Evolutionary conservation across 2,888 invertebrate species (phyloP).

Genomic region (Dicyrtomina minuta): DNA sequence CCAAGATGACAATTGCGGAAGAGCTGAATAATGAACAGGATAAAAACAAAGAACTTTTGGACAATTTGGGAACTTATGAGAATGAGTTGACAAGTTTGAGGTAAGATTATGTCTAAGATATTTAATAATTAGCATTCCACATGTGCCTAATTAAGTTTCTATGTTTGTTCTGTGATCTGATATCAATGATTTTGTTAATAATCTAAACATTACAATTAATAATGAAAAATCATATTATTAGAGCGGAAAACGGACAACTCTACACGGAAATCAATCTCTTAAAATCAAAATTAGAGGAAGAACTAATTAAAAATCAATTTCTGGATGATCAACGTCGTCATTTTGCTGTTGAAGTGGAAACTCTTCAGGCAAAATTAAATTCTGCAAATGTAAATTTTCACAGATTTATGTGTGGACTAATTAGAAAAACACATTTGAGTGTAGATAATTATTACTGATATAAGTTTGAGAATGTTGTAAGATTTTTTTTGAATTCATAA

Average conservation of each 20-base stretch:
- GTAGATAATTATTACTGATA: too few relatives aligned
- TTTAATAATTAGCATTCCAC: background rate
- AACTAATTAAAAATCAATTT: slow-evolving; percentile 10
- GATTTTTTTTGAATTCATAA: too few relatives aligned
- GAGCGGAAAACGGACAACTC: background rate
- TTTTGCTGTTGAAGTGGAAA: background rate
- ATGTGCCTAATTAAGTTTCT: background rate
- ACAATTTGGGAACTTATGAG: slow-evolving; percentile 5
- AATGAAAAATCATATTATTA: background rate
- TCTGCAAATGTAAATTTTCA: slow-evolving; percentile 3
- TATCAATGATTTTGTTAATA: background rate
- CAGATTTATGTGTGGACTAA: background rate
- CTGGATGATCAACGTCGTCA: slow-evolving; percentile 22
- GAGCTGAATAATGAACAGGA: slow-evolving; percentile 49
- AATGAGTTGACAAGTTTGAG: slow-evolving; percentile 33
- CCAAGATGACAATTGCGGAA: slow-evolving; percentile 51
- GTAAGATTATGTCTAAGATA: slow-evolving; percentile 1
- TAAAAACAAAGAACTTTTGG: slow-evolving; percentile 38
- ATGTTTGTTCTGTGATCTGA: background rate
- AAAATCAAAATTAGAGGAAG: slow-evolving; percentile 17
- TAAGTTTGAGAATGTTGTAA: background rate
- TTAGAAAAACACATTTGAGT: too few relatives aligned
- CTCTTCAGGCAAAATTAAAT: background rate
- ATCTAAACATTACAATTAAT: background rate
- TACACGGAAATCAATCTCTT: background rate